Evolutionary conservation across 2,888 invertebrate species (phyloP).

Genomic region (Lottia gigantea): DNA sequence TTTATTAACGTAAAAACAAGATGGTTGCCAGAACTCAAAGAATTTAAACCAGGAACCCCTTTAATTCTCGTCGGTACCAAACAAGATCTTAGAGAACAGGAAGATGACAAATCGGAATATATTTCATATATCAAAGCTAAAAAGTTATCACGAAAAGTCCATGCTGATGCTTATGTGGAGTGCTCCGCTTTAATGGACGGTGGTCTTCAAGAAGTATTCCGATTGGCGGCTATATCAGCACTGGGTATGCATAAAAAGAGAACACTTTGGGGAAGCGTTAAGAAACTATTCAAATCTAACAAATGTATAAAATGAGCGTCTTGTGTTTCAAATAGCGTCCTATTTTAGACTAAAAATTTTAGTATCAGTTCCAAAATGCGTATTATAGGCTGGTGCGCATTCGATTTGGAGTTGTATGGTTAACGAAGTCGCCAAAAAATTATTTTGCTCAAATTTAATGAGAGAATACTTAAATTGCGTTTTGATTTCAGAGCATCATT

Average conservation of each 20-base stretch:
- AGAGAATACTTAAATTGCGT: no score
- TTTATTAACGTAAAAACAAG: constrained; percentile 52
- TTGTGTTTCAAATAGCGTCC: no score
- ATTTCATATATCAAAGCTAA: constrained; percentile 29
- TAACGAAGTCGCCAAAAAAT: no score
- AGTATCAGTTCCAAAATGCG: no score
- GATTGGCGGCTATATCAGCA: constrained; percentile 37
- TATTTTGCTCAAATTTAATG: no score
- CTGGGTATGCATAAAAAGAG: constrained; percentile 41
- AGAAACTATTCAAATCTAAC: constrained; percentile 29
- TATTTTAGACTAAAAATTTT: no score
- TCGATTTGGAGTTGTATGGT: no score
- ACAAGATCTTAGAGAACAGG: constrained; percentile 43
- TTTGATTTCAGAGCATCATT: no score
- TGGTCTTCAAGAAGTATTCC: constrained; percentile 46
- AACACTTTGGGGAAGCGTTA: constrained; percentile 44
- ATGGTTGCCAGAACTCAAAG: constrained; percentile 57
- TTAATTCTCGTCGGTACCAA: constrained; percentile 59
- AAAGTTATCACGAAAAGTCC: constrained; percentile 32
- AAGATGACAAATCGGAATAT: not conserved
- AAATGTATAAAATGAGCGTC: not conserved
- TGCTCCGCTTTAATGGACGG: constrained; percentile 41
- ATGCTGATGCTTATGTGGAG: constrained; percentile 36
- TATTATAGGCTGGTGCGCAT: no score
- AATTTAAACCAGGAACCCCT: constrained; percentile 52